These are phyloP conservation scores for Alosa alosa DNA, from an alignment of 2,113 vertebrate genomes.

Conservation along the genomic window DNA sequence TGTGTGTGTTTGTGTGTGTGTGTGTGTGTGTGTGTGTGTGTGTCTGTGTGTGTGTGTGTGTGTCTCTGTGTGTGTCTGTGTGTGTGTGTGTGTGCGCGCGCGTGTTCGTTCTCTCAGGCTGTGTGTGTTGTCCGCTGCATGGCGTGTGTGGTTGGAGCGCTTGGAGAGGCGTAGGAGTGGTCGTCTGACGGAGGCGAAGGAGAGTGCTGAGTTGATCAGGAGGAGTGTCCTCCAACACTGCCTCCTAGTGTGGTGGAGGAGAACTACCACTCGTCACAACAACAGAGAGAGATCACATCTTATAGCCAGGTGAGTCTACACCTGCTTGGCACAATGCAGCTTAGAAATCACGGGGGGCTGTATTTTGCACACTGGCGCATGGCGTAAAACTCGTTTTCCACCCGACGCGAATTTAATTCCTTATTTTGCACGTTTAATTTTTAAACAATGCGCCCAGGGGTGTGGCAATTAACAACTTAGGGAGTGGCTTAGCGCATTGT, in stretches of 20 bases:
- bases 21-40: background rate
- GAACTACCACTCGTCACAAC: background rate
- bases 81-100: background rate
- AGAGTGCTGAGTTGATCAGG: conserved; percentile 10
- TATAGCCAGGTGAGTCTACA: conserved; percentile 21
- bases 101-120: conserved; percentile 11
- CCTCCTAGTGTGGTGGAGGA: conserved; percentile 28
- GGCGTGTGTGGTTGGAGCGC: conserved; percentile 22
- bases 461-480: too few species aligned
- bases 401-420: too few species aligned
- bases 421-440: too few species aligned
- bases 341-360: too few species aligned
- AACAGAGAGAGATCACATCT: background rate
- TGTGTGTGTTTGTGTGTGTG: conserved; percentile 2
- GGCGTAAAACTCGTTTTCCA: too few species aligned
- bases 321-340: background rate
- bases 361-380: too few species aligned
- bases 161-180: background rate
- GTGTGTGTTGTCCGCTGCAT: conserved; percentile 7
- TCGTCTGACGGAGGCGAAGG: background rate
- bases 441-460: too few species aligned
- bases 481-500: too few species aligned
- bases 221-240: conserved; percentile 14
- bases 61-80: background rate
- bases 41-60: background rate